phyloP scores from a whole-genome alignment of 2,113 vertebrate species.

The Electrona antarctica region DNA sequence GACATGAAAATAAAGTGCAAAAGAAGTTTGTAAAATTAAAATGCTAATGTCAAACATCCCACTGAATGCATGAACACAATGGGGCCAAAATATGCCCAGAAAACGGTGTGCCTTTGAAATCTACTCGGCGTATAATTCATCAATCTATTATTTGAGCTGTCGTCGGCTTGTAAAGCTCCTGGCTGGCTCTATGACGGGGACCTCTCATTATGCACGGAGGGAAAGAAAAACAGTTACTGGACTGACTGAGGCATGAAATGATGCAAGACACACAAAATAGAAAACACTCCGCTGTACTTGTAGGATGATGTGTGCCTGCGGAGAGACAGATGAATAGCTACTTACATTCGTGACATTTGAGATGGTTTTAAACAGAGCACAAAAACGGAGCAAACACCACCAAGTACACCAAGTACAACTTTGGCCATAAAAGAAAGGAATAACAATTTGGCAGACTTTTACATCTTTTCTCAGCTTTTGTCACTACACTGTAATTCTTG shows the following conservation, averaged over 20 bases:
- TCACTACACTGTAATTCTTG: no score
- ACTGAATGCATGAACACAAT: background rate
- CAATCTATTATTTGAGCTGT: background rate
- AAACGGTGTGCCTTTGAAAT: slow-evolving; percentile 4
- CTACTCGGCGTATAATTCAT: background rate
- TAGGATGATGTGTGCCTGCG: background rate
- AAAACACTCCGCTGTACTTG: background rate
- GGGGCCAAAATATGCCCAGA: background rate
- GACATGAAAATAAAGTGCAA: background rate
- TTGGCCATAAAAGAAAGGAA: no score
- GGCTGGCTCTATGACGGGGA: background rate
- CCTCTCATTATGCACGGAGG: slow-evolving; percentile 1
- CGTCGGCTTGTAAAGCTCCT: background rate
- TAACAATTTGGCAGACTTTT: no score
- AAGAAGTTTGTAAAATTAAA: slow-evolving; percentile 7
- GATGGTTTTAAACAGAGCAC: background rate
- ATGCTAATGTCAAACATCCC: slow-evolving; percentile 2
- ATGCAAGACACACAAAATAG: background rate
- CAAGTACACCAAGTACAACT: no score
- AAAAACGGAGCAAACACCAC: no score
- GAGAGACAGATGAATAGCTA: background rate
- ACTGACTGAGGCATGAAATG: background rate
- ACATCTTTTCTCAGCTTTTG: no score
- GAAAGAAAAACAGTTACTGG: background rate
- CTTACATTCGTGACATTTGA: background rate